These are phyloP conservation scores for Anoplopoma fimbria DNA, from an alignment of 2,113 vertebrate species.

Conservation along the genomic window DNA sequence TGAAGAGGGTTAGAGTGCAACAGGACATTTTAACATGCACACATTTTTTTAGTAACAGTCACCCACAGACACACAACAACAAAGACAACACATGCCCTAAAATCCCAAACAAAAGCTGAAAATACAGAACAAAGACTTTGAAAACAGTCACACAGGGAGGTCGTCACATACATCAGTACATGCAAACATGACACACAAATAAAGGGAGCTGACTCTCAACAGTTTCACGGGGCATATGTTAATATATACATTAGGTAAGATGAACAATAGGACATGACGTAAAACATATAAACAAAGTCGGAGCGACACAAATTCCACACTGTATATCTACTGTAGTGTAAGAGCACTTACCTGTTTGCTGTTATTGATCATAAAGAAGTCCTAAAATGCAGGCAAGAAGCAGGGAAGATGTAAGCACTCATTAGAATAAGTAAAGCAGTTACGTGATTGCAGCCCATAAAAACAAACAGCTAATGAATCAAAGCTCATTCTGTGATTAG, in stretches of 20 bases:
- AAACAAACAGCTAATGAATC: slow-evolving; percentile 61
- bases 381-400: slow-evolving; percentile 96
- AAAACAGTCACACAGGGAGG: slow-evolving; percentile 3
- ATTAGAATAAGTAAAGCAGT: slow-evolving; percentile 89
- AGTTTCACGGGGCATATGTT: neutral
- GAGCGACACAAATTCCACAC: slow-evolving; percentile 7
- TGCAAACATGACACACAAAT: slow-evolving; percentile 9
- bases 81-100: neutral
- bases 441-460: slow-evolving; percentile 88
- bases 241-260: neutral
- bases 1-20: neutral
- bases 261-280: neutral
- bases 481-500: slow-evolving; percentile 62
- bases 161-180: slow-evolving; percentile 1
- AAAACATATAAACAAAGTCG: slow-evolving; percentile 1
- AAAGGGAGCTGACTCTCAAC: neutral
- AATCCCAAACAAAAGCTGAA: neutral
- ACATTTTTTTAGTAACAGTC: slow-evolving; percentile 2
- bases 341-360: slow-evolving; percentile 95
- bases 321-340: slow-evolving; percentile 25
- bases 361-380: slow-evolving; percentile 98
- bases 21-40: neutral
- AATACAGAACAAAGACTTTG: neutral
- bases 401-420: slow-evolving; percentile 92
- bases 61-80: slow-evolving; percentile 1